Conservation (phyloP, 2,113 vertebrate species). For the Trichomycterus rosablanca region DNA sequence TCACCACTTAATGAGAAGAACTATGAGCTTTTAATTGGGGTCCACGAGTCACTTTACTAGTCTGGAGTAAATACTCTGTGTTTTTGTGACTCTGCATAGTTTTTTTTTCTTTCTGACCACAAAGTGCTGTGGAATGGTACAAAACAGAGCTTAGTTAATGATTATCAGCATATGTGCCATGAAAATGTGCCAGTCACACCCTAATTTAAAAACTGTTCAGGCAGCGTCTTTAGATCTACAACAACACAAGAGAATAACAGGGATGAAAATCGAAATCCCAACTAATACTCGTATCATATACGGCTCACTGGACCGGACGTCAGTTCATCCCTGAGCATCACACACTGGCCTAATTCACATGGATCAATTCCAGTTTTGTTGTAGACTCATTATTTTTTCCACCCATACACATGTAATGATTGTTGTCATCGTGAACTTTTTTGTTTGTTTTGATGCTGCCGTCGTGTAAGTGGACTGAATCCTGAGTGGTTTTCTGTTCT, state of each 20-base stretch:
- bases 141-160: conserved; percentile 48
- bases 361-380: too few species aligned
- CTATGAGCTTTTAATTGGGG: conserved; percentile 63
- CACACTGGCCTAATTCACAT: too few species aligned
- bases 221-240: conserved; percentile 10
- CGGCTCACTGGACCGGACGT: too few species aligned
- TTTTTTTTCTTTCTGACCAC: conserved; percentile 61
- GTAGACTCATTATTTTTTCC: too few species aligned
- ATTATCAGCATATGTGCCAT: conserved; percentile 33
- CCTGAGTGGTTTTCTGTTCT: too few species aligned
- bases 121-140: conserved; percentile 56
- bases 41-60: conserved; percentile 56
- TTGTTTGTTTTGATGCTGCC: too few species aligned
- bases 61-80: conserved; percentile 58
- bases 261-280: too few species aligned
- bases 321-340: too few species aligned
- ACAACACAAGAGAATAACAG: background rate
- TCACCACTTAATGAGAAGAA: conserved; percentile 54
- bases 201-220: conserved; percentile 22
- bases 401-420: too few species aligned
- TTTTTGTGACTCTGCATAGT: conserved; percentile 54
- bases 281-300: too few species aligned
- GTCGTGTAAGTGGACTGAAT: too few species aligned
- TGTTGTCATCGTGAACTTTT: too few species aligned
- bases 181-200: conserved; percentile 37